Evolutionary conservation across 2,113 vertebrate species (phyloP).

Genomic region (Cephalopholis sonnerati): DNA sequence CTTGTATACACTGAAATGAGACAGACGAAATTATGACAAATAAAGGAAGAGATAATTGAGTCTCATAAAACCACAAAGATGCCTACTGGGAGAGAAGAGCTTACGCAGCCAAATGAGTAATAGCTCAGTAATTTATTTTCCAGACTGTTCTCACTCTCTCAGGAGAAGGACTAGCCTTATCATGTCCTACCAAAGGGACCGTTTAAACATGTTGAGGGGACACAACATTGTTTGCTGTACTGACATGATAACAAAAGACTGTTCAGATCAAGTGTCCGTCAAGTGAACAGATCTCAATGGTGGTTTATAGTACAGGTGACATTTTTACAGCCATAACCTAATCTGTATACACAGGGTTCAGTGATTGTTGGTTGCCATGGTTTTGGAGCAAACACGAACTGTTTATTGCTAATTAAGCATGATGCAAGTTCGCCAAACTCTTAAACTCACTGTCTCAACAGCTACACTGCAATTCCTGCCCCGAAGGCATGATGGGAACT

Average conservation of each 20-base stretch:
- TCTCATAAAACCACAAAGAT: conserved; percentile 9
- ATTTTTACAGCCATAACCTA: not conserved
- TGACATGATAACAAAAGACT: not conserved
- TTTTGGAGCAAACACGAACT: not conserved
- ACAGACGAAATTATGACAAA: not conserved
- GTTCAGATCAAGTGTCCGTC: not conserved
- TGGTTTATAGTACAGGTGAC: not conserved
- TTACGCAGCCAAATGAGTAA: conserved; percentile 45
- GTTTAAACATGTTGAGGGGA: not conserved
- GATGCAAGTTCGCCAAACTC: too few species aligned
- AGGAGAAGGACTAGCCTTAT: not conserved
- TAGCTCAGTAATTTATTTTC: not conserved
- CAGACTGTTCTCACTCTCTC: not conserved
- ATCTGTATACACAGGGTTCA: not conserved
- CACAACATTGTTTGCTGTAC: not conserved
- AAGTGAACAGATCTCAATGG: not conserved
- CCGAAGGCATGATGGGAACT: not conserved
- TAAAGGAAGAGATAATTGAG: not conserved
- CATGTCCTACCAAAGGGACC: not conserved
- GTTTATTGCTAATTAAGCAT: not conserved
- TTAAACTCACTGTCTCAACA: not conserved
- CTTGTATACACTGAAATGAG: not conserved
- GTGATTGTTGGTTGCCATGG: not conserved
- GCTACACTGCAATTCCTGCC: not conserved
- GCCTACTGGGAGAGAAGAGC: not conserved